These are phyloP conservation scores for Aphaenogaster rudis DNA, from an alignment of 1,140 invertebrate genomes.

Conservation along the genomic window DNA sequence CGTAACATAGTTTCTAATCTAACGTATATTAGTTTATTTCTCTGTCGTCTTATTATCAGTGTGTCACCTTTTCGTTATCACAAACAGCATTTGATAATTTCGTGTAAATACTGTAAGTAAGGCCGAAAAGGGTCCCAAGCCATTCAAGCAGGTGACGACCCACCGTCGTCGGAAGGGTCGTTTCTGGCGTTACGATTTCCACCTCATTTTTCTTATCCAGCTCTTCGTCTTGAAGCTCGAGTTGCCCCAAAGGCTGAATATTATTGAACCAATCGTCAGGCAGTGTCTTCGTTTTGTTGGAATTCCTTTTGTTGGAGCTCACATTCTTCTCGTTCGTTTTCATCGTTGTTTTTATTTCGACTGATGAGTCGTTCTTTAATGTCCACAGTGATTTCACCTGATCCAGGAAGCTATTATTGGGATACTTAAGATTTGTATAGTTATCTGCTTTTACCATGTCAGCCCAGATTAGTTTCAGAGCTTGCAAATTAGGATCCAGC, in stretches of 20 bases:
- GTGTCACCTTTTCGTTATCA: constrained; percentile 19
- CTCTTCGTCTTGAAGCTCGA: constrained; percentile 74
- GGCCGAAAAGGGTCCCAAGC: constrained; percentile 75
- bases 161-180: constrained; percentile 69
- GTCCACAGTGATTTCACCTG: constrained; percentile 11
- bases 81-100: constrained; percentile 70
- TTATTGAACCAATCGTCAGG: constrained; percentile 74
- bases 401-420: constrained; percentile 23
- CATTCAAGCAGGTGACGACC: constrained; percentile 77
- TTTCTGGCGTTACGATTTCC: constrained; percentile 66
- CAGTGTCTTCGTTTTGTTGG: constrained; percentile 16
- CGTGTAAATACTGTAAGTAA: constrained; percentile 75
- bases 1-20: neutral
- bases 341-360: constrained; percentile 47
- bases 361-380: neutral
- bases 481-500: constrained; percentile 39
- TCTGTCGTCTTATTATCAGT: neutral
- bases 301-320: neutral
- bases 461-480: constrained; percentile 58
- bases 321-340: neutral
- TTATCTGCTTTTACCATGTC: constrained; percentile 5
- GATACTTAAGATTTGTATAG: constrained; percentile 38
- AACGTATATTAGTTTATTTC: neutral
- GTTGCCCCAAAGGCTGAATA: constrained; percentile 65
- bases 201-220: constrained; percentile 64